Base-by-base conservation (phyloP, 2,888 invertebrate genomes). In the Apamea sordens region DNA sequence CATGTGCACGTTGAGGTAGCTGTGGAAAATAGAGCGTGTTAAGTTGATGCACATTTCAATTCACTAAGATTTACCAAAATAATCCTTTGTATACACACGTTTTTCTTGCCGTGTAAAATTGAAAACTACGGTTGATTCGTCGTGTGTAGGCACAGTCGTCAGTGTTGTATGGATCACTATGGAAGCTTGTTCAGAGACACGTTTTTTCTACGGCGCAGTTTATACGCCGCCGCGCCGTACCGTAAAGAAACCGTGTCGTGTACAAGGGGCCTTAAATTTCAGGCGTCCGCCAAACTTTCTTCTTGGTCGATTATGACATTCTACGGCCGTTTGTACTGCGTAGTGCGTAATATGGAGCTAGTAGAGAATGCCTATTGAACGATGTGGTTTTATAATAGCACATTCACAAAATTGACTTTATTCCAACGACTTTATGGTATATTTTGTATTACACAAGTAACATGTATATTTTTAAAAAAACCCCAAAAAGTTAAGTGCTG, bases 1-100 rank as follows among this genome's bases (percentile, higher is more conserved):
- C 94, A 95, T 94, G 87, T 97, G 97, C 2, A 89, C 90, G 24
- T 79, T 89, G 4, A 96, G 86, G 78, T 95, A 95, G 24, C 96
- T 96, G 91, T 0, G 79, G 75, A 47, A 2, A 18, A 24, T 63
- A 80, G 10, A 61, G 11, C 5, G 11, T 11, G 41, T 47, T 44
- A 71, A n/a, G 6, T 63, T 32, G 10, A 3, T 32, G 21, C 1
- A 32, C 8, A 32, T 32, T 32, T 18, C 2, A 28, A 59, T 59
- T 2, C 11, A 59, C 59, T n/a, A n/a, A 13, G n/a, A n/a, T 59
- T 28, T 28, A 59, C 2, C 28, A 59, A 28, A 13, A 59, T 13
- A 28, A 28, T 59, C 24, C 10, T 50, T 50, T 18, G 47, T 47
- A 41, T 4, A 41, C 44, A 36, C 36, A 36, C 36, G 36, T 4